A percentile compares a stretch with the other conserved stretches of the same genome.
Evolutionary conservation across 2,113 vertebrate genomes (phyloP).

Genomic region (Cebus imitator): DNA sequence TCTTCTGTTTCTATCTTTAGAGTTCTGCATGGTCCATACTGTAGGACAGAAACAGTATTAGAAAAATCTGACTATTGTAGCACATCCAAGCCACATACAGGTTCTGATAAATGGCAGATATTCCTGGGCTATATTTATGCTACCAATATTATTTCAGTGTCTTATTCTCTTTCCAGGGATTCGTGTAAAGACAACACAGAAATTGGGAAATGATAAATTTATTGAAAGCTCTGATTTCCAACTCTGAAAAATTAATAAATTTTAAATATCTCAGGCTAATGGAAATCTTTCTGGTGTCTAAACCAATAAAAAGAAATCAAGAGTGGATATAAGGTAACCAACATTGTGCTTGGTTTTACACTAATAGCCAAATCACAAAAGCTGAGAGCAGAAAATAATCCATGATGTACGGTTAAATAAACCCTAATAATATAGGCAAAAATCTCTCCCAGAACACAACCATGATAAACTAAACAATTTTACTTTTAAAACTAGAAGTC

Average conservation of each 20-base stretch:
- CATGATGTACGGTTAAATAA: neutral
- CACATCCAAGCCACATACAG: neutral
- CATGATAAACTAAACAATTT: neutral
- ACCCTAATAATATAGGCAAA: neutral
- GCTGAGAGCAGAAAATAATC: neutral
- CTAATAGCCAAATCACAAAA: neutral
- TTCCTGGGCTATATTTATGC: neutral
- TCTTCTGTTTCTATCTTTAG: neutral
- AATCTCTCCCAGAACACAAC: neutral
- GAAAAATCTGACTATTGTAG: neutral
- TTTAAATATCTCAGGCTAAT: neutral
- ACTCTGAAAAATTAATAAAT: neutral
- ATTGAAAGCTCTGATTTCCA: neutral
- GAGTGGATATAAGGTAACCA: neutral
- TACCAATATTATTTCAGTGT: neutral
- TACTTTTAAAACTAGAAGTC: neutral
- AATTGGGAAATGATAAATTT: neutral
- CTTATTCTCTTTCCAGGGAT: neutral
- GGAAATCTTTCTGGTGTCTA: neutral
- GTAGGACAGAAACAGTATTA: constrained; percentile 10
- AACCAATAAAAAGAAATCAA: neutral
- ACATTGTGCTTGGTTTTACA: neutral
- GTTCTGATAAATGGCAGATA: neutral
- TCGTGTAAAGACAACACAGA: neutral
- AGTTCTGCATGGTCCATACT: neutral